These are phyloP conservation scores for Solea senegalensis DNA, from an alignment of 2,113 vertebrate genomes.

Conservation along the genomic window DNA sequence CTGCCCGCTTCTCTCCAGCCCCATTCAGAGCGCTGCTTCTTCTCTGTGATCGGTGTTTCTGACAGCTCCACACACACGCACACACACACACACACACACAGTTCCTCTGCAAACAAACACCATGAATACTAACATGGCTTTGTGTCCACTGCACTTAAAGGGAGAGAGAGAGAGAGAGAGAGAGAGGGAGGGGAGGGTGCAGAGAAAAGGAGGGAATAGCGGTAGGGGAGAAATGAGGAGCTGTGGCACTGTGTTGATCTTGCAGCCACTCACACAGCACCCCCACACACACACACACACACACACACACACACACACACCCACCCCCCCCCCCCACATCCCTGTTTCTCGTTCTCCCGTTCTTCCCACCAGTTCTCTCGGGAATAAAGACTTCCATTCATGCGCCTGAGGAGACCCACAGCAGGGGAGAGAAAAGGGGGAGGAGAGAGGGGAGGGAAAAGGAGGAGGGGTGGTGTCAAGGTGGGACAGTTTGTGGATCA, in stretches of 20 bases:
- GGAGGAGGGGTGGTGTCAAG: slow-evolving; percentile 62
- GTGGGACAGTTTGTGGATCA: slow-evolving; percentile 74
- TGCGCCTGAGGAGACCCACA: slow-evolving; percentile 77
- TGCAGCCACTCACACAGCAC: slow-evolving; percentile 74
- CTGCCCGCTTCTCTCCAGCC: slow-evolving; percentile 75
- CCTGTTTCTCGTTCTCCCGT: slow-evolving; percentile 72
- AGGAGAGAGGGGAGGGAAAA: slow-evolving; percentile 56
- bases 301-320: slow-evolving; percentile 6
- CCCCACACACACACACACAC: slow-evolving; percentile 1
- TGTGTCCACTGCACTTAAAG: slow-evolving; percentile 81
- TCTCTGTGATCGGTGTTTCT: slow-evolving; percentile 82
- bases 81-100: slow-evolving; percentile 37
- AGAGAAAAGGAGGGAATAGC: slow-evolving; percentile 69
- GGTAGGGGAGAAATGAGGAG: slow-evolving; percentile 69
- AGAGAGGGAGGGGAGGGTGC: slow-evolving; percentile 51
- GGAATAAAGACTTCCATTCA: slow-evolving; percentile 87
- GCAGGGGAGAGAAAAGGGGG: slow-evolving; percentile 74
- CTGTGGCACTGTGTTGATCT: slow-evolving; percentile 78
- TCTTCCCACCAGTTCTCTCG: slow-evolving; percentile 82
- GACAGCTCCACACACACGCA: slow-evolving; percentile 80
- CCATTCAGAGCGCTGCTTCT: slow-evolving; percentile 84
- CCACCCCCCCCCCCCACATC: slow-evolving; percentile 35
- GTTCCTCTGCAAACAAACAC: slow-evolving; percentile 87
- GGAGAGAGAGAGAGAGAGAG: slow-evolving; percentile 21
- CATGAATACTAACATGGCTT: slow-evolving; percentile 85